Evolutionary conservation across 2,113 vertebrate species (phyloP).

Genomic region (Chinchilla lanigera): DNA sequence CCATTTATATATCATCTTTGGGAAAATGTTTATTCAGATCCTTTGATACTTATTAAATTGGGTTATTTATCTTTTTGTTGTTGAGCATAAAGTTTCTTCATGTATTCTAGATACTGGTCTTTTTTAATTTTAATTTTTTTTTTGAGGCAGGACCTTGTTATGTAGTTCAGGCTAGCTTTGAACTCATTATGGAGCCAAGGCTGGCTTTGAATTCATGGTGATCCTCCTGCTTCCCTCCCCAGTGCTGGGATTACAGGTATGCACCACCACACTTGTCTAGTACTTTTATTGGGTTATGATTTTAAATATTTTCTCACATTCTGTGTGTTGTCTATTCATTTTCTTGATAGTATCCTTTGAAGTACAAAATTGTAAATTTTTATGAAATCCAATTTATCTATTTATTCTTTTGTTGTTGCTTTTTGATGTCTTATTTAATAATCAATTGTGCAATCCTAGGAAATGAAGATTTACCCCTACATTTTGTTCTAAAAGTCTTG

Average conservation of each 20-base stretch:
- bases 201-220: no score
- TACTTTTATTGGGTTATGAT: background rate
- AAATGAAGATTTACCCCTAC: background rate
- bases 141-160: background rate
- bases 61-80: background rate
- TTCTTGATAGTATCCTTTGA: background rate
- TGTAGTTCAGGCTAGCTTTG: no score
- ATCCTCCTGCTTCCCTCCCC: no score
- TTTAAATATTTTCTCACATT: background rate
- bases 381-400: background rate
- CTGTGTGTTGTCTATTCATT: background rate
- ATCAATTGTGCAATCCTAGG: background rate
- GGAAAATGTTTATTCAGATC: background rate
- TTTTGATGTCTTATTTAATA: background rate
- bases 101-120: background rate
- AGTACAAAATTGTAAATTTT: background rate
- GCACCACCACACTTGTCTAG: no score
- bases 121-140: background rate
- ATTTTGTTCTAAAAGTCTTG: background rate
- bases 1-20: background rate
- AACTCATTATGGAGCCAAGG: no score
- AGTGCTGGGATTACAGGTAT: no score
- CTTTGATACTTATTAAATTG: background rate
- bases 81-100: background rate
- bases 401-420: background rate